A percentile compares a stretch with the other conserved stretches of the same genome.
Evolutionary conservation across 2,888 invertebrate species (phyloP).

Genomic region (Tubulanus polymorphus): DNA sequence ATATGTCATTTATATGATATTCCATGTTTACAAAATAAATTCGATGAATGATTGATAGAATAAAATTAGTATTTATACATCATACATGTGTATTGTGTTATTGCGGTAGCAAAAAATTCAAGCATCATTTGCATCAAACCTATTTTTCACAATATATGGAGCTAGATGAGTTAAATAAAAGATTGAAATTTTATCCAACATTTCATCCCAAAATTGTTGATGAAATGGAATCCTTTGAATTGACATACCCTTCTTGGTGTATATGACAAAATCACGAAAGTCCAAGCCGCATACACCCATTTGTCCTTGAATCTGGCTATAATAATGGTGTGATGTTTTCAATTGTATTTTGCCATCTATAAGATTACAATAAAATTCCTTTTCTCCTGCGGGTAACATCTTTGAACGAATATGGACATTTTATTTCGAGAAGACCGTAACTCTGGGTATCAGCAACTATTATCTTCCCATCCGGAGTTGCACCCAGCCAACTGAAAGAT

Average conservation of each 20-base stretch:
- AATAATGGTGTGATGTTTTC: constrained; percentile 15
- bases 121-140: no score
- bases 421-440: neutral
- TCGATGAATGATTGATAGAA: no score
- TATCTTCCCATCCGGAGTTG: constrained; percentile 5
- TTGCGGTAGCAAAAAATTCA: no score
- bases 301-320: constrained; percentile 21
- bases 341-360: neutral
- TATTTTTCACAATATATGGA: no score
- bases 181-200: neutral
- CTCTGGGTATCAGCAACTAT: neutral
- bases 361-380: neutral
- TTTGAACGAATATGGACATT: neutral
- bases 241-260: constrained; percentile 13
- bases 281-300: constrained; percentile 13
- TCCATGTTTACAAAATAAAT: no score
- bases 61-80: no score
- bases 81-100: no score
- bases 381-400: neutral
- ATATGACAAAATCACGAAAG: constrained; percentile 24
- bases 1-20: no score
- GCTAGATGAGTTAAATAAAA: constrained; percentile 1
- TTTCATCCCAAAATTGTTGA: constrained; percentile 4
- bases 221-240: constrained; percentile 18
- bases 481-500: neutral